Evolutionary conservation across 2,113 vertebrate species (phyloP), one percentile per base, ranked within the genome.

Genomic region (Cairina moschata): DNA sequence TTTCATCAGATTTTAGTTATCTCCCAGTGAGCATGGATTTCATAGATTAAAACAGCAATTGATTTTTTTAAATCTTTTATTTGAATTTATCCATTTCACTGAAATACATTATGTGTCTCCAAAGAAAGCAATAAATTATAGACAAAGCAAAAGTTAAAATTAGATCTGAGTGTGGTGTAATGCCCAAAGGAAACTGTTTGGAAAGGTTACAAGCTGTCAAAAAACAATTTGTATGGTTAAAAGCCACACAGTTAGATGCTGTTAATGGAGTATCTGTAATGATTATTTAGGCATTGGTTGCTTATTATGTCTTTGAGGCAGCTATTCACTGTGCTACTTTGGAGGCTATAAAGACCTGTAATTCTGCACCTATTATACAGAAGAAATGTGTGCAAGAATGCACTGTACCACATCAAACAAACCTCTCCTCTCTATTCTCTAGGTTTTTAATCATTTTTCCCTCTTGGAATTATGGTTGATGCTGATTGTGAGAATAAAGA

Each of bases 401-500:
- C 93, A 92, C 92, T 86, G 86, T 95, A 96, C 91, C 95, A 97
- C 97, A 97, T 98, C 98, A 98, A 98, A 98, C 94, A 96, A 97
- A 96, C 97, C 94, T 97, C 82, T 94, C 96, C 96, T 96, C 97
- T 96, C 96, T 97, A 97, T 97, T 96, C 95, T 96, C 95, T 96
- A 98, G 97, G 98, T 98, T 98, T 97, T 98, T 97, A 98, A 97
- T 98, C 97, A 98, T 97, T 98, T 98, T 98, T 98, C 96, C 96
- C 98, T 98, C 98, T 98, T 98, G 97, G 98, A 99, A 98, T 98
- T 98, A 97, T 97, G 93, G 96, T 91, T 97, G 97, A 97, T 98
- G 97, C 96, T 98, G 98, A 98, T 98, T 99, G 98, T 99, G 98
- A 98, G 98, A 98, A 98, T 99, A 99, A 99, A 98, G 98, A 98